These are phyloP conservation scores for Rhagoletis pomonella DNA, from an alignment of 1,140 invertebrate species.

Conservation along the genomic window DNA sequence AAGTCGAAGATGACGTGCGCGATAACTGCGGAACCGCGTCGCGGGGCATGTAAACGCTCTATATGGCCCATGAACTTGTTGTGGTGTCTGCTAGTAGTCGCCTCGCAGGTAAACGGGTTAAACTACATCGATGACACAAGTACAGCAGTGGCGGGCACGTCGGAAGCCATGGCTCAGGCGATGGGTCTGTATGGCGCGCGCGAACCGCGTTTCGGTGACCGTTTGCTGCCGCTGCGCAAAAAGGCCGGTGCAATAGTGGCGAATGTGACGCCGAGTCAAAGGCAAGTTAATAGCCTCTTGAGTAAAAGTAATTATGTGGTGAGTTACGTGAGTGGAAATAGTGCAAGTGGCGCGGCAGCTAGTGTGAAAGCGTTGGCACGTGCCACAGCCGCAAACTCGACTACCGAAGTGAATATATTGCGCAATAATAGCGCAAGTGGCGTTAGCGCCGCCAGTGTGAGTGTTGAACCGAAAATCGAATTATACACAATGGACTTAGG, in stretches of 20 bases:
- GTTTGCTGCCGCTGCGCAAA: conserved; percentile 59
- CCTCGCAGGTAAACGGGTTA: conserved; percentile 17
- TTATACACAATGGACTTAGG: conserved; percentile 23
- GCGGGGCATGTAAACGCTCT: not conserved
- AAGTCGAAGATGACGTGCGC: conserved; percentile 9
- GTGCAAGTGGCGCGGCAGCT: conserved; percentile 8
- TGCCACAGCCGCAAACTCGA: not conserved
- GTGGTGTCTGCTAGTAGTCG: conserved; percentile 32
- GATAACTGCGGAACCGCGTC: not conserved
- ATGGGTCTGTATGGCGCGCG: conserved; percentile 44
- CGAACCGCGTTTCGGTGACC: conserved; percentile 61
- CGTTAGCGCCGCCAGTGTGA: not conserved
- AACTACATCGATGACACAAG: conserved; percentile 1
- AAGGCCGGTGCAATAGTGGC: conserved; percentile 50
- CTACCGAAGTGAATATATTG: conserved; percentile 32
- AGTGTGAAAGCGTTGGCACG: conserved; percentile 6
- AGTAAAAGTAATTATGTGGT: conserved; percentile 58
- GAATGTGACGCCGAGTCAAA: conserved; percentile 54
- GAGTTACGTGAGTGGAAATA: conserved; percentile 50
- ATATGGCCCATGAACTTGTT: conserved; percentile 50
- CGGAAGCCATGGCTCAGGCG: not conserved
- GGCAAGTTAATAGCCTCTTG: conserved; percentile 56
- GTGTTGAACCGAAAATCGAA: conserved; percentile 28
- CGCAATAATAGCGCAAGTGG: not conserved
- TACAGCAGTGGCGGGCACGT: not conserved